These are phyloP conservation scores for Hymenochirus boettgeri DNA, from an alignment of 2,113 vertebrate species.

Conservation along the genomic window DNA sequence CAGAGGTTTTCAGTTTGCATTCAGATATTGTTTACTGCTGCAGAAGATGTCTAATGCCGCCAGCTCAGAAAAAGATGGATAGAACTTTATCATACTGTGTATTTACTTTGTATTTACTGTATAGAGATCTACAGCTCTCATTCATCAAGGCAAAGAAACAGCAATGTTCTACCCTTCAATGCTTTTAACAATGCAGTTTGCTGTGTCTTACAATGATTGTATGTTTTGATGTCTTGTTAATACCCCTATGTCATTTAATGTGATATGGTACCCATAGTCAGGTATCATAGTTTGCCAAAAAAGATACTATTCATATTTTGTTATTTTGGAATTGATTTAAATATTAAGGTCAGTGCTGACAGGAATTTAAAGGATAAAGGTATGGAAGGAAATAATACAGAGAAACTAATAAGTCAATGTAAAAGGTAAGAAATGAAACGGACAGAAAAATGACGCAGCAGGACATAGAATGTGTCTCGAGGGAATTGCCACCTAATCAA, in stretches of 20 bases:
- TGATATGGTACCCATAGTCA: too few species aligned
- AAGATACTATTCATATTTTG: background rate
- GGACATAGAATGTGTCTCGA: too few species aligned
- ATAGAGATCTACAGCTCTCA: conserved; percentile 12
- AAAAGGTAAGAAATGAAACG: too few species aligned
- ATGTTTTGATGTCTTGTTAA: conserved; percentile 25
- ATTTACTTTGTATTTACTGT: conserved; percentile 31
- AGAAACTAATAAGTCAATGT: too few species aligned
- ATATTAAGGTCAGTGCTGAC: too few species aligned
- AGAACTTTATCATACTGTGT: conserved; percentile 21
- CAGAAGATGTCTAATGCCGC: conserved; percentile 28
- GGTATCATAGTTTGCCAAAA: conserved; percentile 13
- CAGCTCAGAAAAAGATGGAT: conserved; percentile 32
- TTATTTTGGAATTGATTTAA: too few species aligned
- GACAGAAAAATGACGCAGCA: too few species aligned
- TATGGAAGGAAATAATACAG: too few species aligned
- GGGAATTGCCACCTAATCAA: too few species aligned
- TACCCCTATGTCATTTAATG: conserved; percentile 10
- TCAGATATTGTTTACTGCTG: conserved; percentile 38
- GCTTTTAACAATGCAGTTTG: conserved; percentile 34
- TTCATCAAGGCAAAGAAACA: conserved; percentile 31
- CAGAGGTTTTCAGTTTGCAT: conserved; percentile 27
- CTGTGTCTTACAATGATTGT: conserved; percentile 30
- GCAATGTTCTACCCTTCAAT: conserved; percentile 23
- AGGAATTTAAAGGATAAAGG: too few species aligned